Evolutionary conservation across 1,140 invertebrate species (phyloP).

Genomic region (Mylabris phalerata): DNA sequence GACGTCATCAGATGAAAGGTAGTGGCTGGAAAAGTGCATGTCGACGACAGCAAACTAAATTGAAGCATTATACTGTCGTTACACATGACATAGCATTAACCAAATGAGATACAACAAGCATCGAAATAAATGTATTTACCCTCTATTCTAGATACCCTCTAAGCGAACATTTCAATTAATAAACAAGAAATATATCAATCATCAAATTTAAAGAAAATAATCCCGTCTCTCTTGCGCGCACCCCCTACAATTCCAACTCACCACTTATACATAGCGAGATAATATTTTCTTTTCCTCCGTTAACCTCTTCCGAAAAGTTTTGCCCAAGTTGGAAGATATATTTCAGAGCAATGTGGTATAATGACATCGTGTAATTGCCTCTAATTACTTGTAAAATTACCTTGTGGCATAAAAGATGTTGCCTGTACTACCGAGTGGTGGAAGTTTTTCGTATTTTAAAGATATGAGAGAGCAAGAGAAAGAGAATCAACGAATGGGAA

Average conservation of each 20-base stretch:
- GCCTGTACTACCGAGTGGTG: constrained; percentile 10
- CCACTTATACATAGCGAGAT: not conserved
- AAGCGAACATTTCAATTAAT: no score
- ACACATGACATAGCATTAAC: constrained; percentile 40
- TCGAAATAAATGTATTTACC: no score
- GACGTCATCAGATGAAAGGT: constrained; percentile 32
- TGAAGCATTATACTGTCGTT: constrained; percentile 42
- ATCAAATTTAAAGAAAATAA: no score
- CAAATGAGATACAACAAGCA: constrained; percentile 24
- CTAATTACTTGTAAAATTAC: constrained; percentile 46
- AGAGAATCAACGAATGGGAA: no score
- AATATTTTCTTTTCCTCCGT: constrained; percentile 1
- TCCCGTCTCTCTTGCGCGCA: no score
- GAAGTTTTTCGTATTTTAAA: constrained; percentile 29
- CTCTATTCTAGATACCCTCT: no score
- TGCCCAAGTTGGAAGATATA: constrained; percentile 33
- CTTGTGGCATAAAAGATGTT: constrained; percentile 44
- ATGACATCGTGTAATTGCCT: constrained; percentile 44
- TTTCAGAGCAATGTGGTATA: constrained; percentile 37
- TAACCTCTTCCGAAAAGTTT: constrained; percentile 25
- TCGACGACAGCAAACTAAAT: constrained; percentile 40
- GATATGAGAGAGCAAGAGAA: no score
- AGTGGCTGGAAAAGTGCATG: constrained; percentile 41
- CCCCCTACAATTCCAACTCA: no score
- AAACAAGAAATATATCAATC: no score